Evolutionary conservation across 1,140 invertebrate species (phyloP).

Genomic region (Zaprionus inermis): DNA sequence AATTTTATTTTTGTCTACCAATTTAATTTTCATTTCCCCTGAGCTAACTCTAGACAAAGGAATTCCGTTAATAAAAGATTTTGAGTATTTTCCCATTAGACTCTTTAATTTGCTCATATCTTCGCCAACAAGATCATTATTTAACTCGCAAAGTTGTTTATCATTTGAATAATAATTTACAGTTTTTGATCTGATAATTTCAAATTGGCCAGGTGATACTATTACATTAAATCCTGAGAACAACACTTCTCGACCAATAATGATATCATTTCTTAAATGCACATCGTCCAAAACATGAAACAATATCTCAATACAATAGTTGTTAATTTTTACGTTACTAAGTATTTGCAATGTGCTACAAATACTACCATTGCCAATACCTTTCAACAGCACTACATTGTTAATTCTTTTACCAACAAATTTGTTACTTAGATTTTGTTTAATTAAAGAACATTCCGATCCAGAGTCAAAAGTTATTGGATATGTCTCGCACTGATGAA

Average conservation of each 20-base stretch:
- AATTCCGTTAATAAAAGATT: conserved; percentile 39
- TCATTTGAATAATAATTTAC: conserved; percentile 8
- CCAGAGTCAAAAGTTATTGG: conserved; percentile 10
- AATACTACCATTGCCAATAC: not conserved
- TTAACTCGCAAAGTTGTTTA: not conserved
- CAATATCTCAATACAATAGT: conserved; percentile 39
- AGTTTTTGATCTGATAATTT: conserved; percentile 38
- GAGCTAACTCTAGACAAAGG: conserved; percentile 23
- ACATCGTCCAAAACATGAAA: conserved; percentile 32
- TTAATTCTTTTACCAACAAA: not conserved
- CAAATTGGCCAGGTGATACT: conserved; percentile 24
- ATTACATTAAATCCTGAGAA: conserved; percentile 22
- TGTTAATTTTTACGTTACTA: conserved; percentile 20
- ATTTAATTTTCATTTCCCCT: conserved; percentile 45
- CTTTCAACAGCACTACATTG: not conserved
- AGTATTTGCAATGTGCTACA: conserved; percentile 19
- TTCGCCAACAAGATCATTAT: conserved; percentile 42
- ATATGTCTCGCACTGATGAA: not conserved
- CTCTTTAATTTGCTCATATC: conserved; percentile 54
- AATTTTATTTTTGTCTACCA: conserved; percentile 30
- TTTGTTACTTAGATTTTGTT: not conserved
- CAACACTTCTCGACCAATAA: conserved; percentile 46
- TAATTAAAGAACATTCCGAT: not conserved
- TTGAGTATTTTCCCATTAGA: conserved; percentile 62
- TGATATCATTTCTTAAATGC: conserved; percentile 41